A percentile compares a stretch with the other conserved stretches of the same genome.
Evolutionary conservation across 2,113 vertebrate genomes (phyloP).

Genomic region (Heterocephalus glaber): DNA sequence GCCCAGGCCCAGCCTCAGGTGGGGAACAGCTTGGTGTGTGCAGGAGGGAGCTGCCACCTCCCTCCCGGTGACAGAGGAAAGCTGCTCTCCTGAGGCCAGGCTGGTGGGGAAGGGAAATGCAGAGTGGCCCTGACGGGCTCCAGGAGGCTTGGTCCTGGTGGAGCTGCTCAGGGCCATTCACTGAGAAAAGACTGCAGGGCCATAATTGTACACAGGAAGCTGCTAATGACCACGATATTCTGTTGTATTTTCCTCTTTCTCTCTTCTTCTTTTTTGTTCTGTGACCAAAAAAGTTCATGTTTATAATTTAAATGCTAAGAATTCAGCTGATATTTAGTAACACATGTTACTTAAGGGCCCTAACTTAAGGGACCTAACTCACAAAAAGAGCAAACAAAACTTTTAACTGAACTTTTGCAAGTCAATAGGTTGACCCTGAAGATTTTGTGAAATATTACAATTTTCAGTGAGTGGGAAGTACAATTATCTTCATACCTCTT

Average conservation of each 20-base stretch:
- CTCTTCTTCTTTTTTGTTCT: constrained; percentile 20
- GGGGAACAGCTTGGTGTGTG: background rate
- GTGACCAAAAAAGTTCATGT: background rate
- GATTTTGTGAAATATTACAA: background rate
- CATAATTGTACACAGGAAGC: constrained; percentile 13
- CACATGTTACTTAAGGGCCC: background rate
- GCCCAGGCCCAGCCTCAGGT: background rate
- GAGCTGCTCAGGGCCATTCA: background rate
- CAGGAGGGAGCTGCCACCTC: background rate
- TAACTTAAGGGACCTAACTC: background rate
- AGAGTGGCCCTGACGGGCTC: background rate
- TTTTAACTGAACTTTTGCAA: background rate
- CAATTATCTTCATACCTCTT: background rate
- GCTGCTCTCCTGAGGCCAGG: background rate
- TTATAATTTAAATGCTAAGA: constrained; percentile 19
- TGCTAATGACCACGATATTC: background rate
- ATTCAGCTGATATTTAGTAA: background rate
- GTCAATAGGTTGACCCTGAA: background rate
- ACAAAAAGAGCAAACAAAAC: background rate
- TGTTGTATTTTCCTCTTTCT: background rate
- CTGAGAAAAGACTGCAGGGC: background rate
- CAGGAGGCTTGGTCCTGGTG: background rate
- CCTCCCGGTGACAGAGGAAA: background rate
- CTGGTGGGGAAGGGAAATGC: background rate
- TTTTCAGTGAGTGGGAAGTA: background rate